These are phyloP conservation scores for Dufourea novaeangliae DNA, from an alignment of 1,140 invertebrate genomes.

Conservation along the genomic window DNA sequence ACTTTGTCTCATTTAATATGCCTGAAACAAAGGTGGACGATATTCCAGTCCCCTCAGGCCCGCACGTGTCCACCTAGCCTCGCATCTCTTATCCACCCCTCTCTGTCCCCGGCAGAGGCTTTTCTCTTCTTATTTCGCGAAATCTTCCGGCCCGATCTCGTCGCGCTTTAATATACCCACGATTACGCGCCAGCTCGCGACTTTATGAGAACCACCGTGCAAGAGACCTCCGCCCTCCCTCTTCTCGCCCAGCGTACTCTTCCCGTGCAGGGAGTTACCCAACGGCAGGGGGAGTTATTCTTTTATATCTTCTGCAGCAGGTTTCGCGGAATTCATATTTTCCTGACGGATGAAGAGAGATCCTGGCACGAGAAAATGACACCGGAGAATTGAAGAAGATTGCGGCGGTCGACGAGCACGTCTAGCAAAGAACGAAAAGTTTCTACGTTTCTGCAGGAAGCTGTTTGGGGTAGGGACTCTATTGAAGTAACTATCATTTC, in stretches of 20 bases:
- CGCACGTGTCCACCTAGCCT: too few relatives aligned
- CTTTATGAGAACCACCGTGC: conserved; percentile 59
- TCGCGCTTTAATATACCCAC: conserved; percentile 62
- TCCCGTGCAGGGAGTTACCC: not conserved
- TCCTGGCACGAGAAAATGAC: not conserved
- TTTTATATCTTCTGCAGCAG: conserved; percentile 49
- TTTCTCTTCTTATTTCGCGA: conserved; percentile 54
- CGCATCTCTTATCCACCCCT: not conserved
- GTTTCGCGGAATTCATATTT: conserved; percentile 52
- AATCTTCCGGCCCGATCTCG: conserved; percentile 53
- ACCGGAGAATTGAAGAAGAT: conserved; percentile 10
- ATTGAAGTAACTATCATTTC: not conserved
- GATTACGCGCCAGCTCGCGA: conserved; percentile 63
- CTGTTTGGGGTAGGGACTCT: too few relatives aligned
- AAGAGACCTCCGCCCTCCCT: not conserved
- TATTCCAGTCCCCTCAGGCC: not conserved
- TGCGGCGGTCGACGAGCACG: not conserved
- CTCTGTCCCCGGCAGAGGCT: not conserved
- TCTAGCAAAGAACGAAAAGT: not conserved
- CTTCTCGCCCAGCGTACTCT: not conserved
- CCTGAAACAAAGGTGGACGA: not conserved
- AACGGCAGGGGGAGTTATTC: conserved; percentile 20
- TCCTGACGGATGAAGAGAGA: not conserved
- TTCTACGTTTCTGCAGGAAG: not conserved
- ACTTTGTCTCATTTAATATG: conserved; percentile 16